Conservation (phyloP, 1,140 invertebrate genomes). For the Apis dorsata region DNA sequence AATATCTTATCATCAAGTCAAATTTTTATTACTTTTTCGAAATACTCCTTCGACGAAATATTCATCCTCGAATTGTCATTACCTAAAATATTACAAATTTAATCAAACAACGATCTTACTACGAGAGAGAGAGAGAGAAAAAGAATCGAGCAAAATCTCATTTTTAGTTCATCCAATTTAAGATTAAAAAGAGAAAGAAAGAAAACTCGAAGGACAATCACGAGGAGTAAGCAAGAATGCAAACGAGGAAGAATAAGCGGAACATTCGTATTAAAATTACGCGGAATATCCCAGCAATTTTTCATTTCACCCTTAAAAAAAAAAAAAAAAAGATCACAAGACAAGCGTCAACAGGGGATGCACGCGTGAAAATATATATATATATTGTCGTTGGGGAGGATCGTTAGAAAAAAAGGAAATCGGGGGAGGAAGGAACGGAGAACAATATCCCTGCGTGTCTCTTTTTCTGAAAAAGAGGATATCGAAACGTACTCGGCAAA, state of each 20-base stretch:
- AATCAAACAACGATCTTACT: no score
- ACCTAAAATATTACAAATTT: no score
- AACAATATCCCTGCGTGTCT: background rate
- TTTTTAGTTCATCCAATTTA: no score
- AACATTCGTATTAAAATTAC: background rate
- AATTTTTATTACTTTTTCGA: no score
- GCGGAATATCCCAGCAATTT: background rate
- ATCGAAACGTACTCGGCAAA: background rate
- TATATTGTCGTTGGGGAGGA: no score
- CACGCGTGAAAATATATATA: background rate
- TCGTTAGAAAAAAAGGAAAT: background rate
- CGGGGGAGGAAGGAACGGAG: background rate
- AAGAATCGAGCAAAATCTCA: no score
- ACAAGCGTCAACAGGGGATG: background rate
- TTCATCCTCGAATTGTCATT: no score
- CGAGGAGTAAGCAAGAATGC: background rate
- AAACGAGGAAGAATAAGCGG: background rate
- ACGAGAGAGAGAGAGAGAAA: no score
- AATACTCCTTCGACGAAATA: no score
- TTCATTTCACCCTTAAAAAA: background rate
- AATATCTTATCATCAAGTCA: no score
- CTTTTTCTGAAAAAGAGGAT: background rate
- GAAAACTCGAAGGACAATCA: no score
- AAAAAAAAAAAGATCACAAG: background rate
- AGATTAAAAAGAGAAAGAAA: no score